Percentiles rank a stretch among this genome's conserved stretches.
Evolutionary conservation across 2,888 invertebrate genomes (phyloP).

Genomic region (Caenorhabditis angaria): DNA sequence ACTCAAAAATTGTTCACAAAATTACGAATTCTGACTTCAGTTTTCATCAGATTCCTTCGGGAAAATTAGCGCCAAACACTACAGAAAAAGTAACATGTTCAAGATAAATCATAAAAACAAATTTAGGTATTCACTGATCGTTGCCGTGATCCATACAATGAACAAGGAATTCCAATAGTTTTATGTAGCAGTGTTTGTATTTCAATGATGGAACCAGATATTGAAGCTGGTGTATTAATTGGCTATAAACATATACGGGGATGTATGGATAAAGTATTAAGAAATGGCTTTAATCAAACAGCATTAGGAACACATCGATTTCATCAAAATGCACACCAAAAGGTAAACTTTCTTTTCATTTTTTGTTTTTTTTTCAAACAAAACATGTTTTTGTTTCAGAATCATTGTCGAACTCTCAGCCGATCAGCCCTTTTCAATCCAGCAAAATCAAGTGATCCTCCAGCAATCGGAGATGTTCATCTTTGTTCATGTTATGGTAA

Average conservation of each 20-base stretch:
- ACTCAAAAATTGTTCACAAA: too few relatives aligned
- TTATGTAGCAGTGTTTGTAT: conserved; percentile 61
- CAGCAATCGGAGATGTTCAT: conserved; percentile 65
- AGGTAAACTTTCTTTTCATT: conserved; percentile 3
- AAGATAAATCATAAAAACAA: too few relatives aligned
- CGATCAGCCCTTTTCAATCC: conserved; percentile 67
- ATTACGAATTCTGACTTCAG: too few relatives aligned
- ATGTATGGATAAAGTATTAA: conserved; percentile 67
- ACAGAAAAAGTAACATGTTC: too few relatives aligned
- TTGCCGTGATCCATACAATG: conserved; percentile 64
- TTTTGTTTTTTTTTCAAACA: conserved; percentile 6
- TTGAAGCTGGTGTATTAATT: conserved; percentile 71
- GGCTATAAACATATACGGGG: conserved; percentile 72
- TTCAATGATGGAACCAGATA: conserved; percentile 67
- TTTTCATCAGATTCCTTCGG: too few relatives aligned
- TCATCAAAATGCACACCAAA: conserved; percentile 54
- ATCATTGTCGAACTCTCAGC: conserved; percentile 58
- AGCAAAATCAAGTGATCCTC: conserved; percentile 52
- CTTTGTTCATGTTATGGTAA: conserved; percentile 67
- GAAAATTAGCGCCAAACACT: too few relatives aligned
- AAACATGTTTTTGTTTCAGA: conserved; percentile 36
- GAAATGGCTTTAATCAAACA: conserved; percentile 69
- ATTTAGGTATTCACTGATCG: conserved; percentile 70
- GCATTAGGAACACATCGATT: conserved; percentile 70
- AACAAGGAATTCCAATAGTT: conserved; percentile 65